phyloP scores from a whole-genome alignment of 2,888 invertebrate genomes.

The Andrena minutula region DNA sequence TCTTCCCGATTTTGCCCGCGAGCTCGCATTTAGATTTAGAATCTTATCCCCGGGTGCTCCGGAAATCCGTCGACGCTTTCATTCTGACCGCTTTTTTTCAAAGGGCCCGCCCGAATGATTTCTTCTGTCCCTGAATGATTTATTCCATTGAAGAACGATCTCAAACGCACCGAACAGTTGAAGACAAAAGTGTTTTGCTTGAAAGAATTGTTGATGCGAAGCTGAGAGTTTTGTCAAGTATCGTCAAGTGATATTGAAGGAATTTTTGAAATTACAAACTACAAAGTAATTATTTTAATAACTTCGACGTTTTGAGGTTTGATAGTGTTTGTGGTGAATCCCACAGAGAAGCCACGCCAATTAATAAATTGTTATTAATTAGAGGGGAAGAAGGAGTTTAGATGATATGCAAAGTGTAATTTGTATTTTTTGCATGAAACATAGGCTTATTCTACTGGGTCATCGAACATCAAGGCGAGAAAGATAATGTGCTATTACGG shows the following conservation, averaged over 20 bases:
- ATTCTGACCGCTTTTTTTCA: slow-evolving; percentile 30
- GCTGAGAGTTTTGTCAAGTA: too few species aligned
- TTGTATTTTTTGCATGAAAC: neutral
- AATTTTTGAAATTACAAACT: too few species aligned
- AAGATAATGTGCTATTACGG: slow-evolving; percentile 15
- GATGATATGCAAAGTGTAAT: neutral
- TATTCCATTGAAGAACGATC: neutral
- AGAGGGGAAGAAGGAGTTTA: neutral
- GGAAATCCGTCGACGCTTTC: slow-evolving; percentile 52
- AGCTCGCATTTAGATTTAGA: slow-evolving; percentile 65
- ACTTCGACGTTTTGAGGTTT: too few species aligned
- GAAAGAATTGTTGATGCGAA: too few species aligned
- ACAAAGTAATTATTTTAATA: too few species aligned
- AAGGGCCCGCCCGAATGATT: neutral
- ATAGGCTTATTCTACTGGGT: neutral
- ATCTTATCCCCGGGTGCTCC: slow-evolving; percentile 53
- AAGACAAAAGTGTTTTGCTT: too few species aligned
- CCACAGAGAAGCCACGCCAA: too few species aligned
- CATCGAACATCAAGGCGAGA: slow-evolving; percentile 17
- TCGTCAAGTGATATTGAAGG: too few species aligned
- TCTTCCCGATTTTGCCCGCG: slow-evolving; percentile 52
- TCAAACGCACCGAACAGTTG: neutral
- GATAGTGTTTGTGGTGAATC: too few species aligned
- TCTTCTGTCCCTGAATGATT: neutral
- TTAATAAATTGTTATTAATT: too few species aligned